Percentiles rank a stretch among this genome's conserved stretches.
These are phyloP conservation scores for Rhopalosiphum maidis DNA, from an alignment of 1,140 invertebrate genomes.

Conservation along the genomic window DNA sequence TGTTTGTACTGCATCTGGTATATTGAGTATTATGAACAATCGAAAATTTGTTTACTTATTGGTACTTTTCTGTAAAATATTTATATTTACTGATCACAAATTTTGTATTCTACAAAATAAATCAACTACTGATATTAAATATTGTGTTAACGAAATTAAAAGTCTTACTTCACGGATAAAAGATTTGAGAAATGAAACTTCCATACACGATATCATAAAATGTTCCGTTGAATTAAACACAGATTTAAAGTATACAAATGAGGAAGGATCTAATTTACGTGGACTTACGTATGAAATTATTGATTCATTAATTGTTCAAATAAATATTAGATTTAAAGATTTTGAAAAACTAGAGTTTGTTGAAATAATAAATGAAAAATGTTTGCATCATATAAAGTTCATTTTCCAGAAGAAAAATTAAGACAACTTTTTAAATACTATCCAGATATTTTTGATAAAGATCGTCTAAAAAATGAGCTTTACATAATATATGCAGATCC, in stretches of 20 bases:
- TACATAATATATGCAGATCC: not conserved
- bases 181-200: slow-evolving; percentile 18
- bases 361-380: slow-evolving; percentile 33
- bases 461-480: not conserved
- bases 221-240: not conserved
- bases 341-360: slow-evolving; percentile 28
- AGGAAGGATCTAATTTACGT: not conserved
- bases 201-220: not conserved
- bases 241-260: not conserved
- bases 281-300: not conserved
- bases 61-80: not conserved
- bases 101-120: not conserved
- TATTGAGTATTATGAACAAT: not conserved
- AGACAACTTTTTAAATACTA: slow-evolving; percentile 1
- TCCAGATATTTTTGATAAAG: slow-evolving; percentile 22
- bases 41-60: not conserved
- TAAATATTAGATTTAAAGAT: slow-evolving; percentile 26
- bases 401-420: not conserved
- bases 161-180: not conserved
- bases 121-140: not conserved
- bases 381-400: not conserved
- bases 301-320: slow-evolving; percentile 30
- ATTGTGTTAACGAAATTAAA: slow-evolving; percentile 11
- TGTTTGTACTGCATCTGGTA: slow-evolving; percentile 7
- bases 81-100: not conserved